Evolutionary conservation across 1,140 invertebrate genomes (phyloP).

Genomic region (Zaprionus davidi): DNA sequence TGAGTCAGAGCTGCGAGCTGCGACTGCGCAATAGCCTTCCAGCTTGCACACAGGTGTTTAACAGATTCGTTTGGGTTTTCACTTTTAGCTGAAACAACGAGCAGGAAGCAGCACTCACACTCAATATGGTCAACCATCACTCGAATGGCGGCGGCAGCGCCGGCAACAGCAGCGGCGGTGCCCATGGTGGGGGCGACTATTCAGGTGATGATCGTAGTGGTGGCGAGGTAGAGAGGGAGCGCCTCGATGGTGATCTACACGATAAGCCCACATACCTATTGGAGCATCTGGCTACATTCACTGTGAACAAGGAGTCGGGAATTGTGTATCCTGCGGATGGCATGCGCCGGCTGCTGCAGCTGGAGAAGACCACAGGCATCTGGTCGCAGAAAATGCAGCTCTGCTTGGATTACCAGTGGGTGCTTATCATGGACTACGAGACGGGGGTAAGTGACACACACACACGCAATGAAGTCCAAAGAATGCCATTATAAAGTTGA

Average conservation of each 20-base stretch:
- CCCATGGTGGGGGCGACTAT: slow-evolving; percentile 70
- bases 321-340: slow-evolving; percentile 96
- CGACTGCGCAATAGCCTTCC: slow-evolving; percentile 63
- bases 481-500: background rate
- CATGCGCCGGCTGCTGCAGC: slow-evolving; percentile 96
- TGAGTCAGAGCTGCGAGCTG: slow-evolving; percentile 51
- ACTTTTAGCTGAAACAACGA: slow-evolving; percentile 30
- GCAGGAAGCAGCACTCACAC: slow-evolving; percentile 21
- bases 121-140: slow-evolving; percentile 71
- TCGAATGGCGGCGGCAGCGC: slow-evolving; percentile 73
- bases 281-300: slow-evolving; percentile 99
- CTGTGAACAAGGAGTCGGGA: slow-evolving; percentile 94
- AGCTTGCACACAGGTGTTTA: slow-evolving; percentile 6
- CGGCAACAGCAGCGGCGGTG: slow-evolving; percentile 68
- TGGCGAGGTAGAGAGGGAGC: slow-evolving; percentile 69
- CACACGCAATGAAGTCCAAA: background rate
- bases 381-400: slow-evolving; percentile 99
- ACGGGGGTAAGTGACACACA: slow-evolving; percentile 90
- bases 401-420: slow-evolving; percentile 93
- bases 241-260: slow-evolving; percentile 77
- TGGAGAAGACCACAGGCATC: slow-evolving; percentile 97
- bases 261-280: slow-evolving; percentile 93
- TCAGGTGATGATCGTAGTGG: slow-evolving; percentile 81
- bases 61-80: slow-evolving; percentile 26
- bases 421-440: slow-evolving; percentile 98